These are phyloP conservation scores for Pogoniulus pusillus DNA, from an alignment of 2,797 vertebrate species.

Conservation along the genomic window DNA sequence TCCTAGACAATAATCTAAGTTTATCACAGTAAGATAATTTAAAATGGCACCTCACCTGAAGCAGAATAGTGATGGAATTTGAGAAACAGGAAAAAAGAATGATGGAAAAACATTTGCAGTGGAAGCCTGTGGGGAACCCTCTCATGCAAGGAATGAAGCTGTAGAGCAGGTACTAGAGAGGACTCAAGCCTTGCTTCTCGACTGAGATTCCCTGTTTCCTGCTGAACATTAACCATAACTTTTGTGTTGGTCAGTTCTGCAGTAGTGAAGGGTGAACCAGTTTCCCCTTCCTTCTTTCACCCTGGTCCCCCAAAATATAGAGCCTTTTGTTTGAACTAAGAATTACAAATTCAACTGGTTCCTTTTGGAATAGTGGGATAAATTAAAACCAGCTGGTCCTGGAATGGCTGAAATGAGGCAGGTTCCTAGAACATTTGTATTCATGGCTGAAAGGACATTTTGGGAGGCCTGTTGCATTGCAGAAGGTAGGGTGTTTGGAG, in stretches of 20 bases:
- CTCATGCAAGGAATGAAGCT: background rate
- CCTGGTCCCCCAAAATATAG: background rate
- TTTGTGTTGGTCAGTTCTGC: background rate
- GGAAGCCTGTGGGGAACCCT: background rate
- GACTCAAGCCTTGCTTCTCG: too few relatives aligned
- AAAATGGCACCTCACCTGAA: background rate
- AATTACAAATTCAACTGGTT: constrained; percentile 20
- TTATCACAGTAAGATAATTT: background rate
- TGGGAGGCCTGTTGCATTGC: background rate
- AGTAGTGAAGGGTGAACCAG: background rate
- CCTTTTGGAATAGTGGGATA: background rate
- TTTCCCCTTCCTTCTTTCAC: background rate
- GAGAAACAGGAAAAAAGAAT: background rate
- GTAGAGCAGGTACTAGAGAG: background rate
- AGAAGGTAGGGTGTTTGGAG: background rate
- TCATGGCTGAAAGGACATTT: background rate
- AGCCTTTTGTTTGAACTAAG: constrained; percentile 20
- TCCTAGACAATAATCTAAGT: background rate
- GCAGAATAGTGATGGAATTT: background rate
- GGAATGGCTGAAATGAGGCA: background rate
- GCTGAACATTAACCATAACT: background rate
- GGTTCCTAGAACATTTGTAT: background rate
- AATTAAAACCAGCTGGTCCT: constrained; percentile 40
- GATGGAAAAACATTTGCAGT: background rate
- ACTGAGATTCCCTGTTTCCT: too few relatives aligned